A percentile compares a stretch with the other conserved stretches of the same genome.
phyloP scores from a whole-genome alignment of 2,797 vertebrate genomes.

The Rhodeus uyekii region DNA sequence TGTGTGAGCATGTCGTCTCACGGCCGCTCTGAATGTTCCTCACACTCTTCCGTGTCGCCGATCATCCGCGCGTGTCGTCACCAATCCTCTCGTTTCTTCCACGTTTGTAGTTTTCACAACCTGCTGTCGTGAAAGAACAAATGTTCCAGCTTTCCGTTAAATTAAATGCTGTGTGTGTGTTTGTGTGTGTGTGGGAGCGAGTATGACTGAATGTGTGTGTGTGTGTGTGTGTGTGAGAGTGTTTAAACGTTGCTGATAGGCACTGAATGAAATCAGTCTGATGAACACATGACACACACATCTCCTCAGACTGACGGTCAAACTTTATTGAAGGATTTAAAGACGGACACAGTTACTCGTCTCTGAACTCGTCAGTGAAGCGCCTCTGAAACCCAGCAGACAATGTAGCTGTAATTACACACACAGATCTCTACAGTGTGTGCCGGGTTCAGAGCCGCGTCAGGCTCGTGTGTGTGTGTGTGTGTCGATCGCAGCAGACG shows the following conservation, averaged over 20 bases:
- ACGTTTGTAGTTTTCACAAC: not conserved
- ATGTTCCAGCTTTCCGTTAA: not conserved
- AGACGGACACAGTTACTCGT: not conserved
- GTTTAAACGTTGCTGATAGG: not conserved
- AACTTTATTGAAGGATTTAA: not conserved
- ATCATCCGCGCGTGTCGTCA: too few species aligned
- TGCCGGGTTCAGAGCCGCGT: slow-evolving; percentile 90
- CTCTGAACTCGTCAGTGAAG: slow-evolving; percentile 59
- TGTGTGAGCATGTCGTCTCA: too few species aligned
- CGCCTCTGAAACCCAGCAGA: slow-evolving; percentile 98
- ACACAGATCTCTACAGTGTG: slow-evolving; percentile 99
- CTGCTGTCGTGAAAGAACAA: not conserved
- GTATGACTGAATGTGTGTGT: too few species aligned
- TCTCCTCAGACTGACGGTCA: not conserved
- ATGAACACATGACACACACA: not conserved
- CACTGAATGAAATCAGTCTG: not conserved
- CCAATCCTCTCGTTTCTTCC: not conserved
- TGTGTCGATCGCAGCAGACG: too few species aligned
- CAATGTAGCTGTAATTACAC: slow-evolving; percentile 98
- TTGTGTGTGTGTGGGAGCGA: too few species aligned
- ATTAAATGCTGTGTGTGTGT: too few species aligned
- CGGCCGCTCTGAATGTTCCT: too few species aligned
- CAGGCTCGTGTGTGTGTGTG: not conserved
- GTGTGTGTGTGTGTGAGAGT: not conserved
- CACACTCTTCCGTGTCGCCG: too few species aligned